Base-by-base conservation (phyloP, 2,113 vertebrate species). In the Nematolebias whitei region DNA sequence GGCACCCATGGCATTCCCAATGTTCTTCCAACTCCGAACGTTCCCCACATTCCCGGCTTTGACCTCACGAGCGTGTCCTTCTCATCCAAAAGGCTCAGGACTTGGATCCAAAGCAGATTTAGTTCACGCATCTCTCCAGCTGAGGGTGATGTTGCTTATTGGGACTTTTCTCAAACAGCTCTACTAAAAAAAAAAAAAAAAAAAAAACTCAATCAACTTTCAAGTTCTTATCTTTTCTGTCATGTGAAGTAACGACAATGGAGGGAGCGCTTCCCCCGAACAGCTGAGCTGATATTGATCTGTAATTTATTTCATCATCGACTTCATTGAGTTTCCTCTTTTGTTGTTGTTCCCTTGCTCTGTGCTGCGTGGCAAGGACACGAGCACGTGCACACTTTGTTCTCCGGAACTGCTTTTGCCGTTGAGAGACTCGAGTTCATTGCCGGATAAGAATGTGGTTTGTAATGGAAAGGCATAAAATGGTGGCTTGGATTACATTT, bases 1-100 rank as follows among this genome's bases (percentile, higher is more conserved):
- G 80, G 86, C 76, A 84, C 77, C 78, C 83, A 51, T 71, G 87
- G 80, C 78, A 62, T 80, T 84, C 82, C 73, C 79, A 74, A 88
- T 84, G 75, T 83, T 84, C 53, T 79, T 73, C 80, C 84, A 81
- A 64, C 74, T 66, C 79, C 43, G 40, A 47, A 65, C 4, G 15
- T 61, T 45, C 51, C 68, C 68, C 69, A 54, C 43, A 19, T 57
- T 40, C 58, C 35, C 2, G 0, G 39, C 59, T 78, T 38, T 12
- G 56, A 63, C 41, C 68, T 49, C 1, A 40, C 4, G 14, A 64
- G 56, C 15, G 63, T 0, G 41, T 63, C 76, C 69, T 72, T 24
- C 48, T 66, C 51, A 23, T 12, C 57, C 35, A 60, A 59, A 50
- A 43, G n/a, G 8, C n/a, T 19, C 32, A 4, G 12, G 38, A 43